Evolutionary conservation across 1,140 invertebrate genomes (phyloP).

Genomic region (Neocloeon triangulifer): DNA sequence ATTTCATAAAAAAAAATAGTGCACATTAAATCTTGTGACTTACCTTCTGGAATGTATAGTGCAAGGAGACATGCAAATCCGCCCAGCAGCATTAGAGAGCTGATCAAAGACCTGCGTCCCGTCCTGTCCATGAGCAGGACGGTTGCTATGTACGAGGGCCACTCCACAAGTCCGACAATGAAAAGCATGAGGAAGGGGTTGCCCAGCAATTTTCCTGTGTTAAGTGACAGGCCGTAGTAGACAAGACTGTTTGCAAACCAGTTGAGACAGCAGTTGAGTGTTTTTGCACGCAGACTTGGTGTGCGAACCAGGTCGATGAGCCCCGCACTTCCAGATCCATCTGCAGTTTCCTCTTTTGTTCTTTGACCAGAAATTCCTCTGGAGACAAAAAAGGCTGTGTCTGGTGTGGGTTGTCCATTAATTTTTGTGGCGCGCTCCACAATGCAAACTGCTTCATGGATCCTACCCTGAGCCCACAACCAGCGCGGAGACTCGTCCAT

Average conservation of each 20-base stretch:
- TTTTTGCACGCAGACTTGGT: slow-evolving; percentile 52
- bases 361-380: slow-evolving; percentile 23
- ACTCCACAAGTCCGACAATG: slow-evolving; percentile 54
- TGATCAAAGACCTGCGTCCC: slow-evolving; percentile 43
- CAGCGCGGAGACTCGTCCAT: slow-evolving; percentile 69
- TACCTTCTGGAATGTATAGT: slow-evolving; percentile 31
- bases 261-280: slow-evolving; percentile 55
- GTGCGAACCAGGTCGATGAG: slow-evolving; percentile 51
- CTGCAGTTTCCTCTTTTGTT: slow-evolving; percentile 7
- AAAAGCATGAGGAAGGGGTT: slow-evolving; percentile 66
- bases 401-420: slow-evolving; percentile 35
- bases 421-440: slow-evolving; percentile 43
- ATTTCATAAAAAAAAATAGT: no score
- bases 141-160: slow-evolving; percentile 53
- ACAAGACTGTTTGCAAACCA: slow-evolving; percentile 77
- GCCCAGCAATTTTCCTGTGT: slow-evolving; percentile 46
- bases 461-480: slow-evolving; percentile 56
- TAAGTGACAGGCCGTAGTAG: slow-evolving; percentile 68
- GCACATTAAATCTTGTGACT: no score
- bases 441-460: slow-evolving; percentile 42
- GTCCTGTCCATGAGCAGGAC: slow-evolving; percentile 45
- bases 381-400: slow-evolving; percentile 33
- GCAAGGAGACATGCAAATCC: slow-evolving; percentile 44
- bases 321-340: slow-evolving; percentile 12
- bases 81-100: slow-evolving; percentile 46